Percentiles rank a stretch among this genome's conserved stretches.
phyloP scores from a whole-genome alignment of 2,113 vertebrate species.

The Cinclus mexicanus region DNA sequence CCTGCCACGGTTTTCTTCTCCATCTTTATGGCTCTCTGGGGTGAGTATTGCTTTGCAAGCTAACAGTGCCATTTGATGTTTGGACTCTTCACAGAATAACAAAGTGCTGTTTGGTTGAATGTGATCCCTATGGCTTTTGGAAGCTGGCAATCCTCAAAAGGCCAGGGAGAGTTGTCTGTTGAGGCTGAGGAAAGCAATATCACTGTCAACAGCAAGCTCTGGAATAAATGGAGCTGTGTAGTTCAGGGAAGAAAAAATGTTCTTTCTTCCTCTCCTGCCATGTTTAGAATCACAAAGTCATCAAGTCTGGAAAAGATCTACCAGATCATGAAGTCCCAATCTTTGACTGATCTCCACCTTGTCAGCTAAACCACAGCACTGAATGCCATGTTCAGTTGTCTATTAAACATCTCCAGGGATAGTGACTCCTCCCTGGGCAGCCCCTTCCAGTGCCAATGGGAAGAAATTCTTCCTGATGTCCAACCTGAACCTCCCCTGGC shows the following conservation, averaged over 20 bases:
- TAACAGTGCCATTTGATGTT: background rate
- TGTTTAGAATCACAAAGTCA: background rate
- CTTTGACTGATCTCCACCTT: background rate
- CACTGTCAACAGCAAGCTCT: background rate
- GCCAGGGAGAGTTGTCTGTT: background rate
- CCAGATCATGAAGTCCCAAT: background rate
- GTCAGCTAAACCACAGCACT: background rate
- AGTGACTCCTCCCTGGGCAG: background rate
- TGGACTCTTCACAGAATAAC: background rate
- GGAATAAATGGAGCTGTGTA: background rate
- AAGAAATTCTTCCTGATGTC: background rate
- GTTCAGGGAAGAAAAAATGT: background rate
- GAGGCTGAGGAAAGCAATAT: background rate
- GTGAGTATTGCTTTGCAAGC: slow-evolving; percentile 72
- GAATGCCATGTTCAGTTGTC: background rate
- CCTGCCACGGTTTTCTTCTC: slow-evolving; percentile 95
- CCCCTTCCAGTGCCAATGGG: background rate
- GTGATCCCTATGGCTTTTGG: background rate
- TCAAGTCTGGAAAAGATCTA: background rate
- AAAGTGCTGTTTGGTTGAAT: background rate
- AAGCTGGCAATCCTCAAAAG: background rate
- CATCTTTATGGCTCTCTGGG: slow-evolving; percentile 98
- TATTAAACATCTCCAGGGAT: background rate
- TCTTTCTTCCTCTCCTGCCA: background rate
- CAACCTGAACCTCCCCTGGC: background rate